Percentiles rank a stretch among this genome's conserved stretches.
phyloP scores from a whole-genome alignment of 37 sponge, comb jelly and placozoan species.

The Theonella swinhoei region DNA sequence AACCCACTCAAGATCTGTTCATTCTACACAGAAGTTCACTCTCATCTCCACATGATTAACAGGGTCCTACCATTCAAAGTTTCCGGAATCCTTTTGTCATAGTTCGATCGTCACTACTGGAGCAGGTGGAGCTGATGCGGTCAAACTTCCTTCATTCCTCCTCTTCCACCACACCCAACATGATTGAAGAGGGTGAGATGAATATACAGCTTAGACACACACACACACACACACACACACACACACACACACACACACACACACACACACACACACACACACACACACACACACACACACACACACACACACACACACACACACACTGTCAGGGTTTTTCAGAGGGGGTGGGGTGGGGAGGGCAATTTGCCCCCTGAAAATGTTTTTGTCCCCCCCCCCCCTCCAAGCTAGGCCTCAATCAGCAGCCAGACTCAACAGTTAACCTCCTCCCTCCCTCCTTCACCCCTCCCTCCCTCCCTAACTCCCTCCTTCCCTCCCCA shows the following conservation, averaged over 20 bases:
- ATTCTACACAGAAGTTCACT: neutral
- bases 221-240: neutral
- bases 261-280: neutral
- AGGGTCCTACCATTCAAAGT: conserved; percentile 46
- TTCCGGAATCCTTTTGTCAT: conserved; percentile 85
- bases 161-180: conserved; percentile 34
- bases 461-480: conserved; percentile 7
- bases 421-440: neutral
- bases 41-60: neutral
- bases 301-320: no score
- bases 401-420: neutral
- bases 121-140: conserved; percentile 72
- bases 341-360: neutral
- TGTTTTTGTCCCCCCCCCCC: neutral
- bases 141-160: conserved; percentile 61
- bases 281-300: neutral
- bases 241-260: neutral
- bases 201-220: neutral
- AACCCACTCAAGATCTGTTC: no score
- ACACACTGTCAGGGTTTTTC: neutral
- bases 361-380: neutral
- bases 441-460: neutral
- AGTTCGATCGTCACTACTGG: conserved; percentile 52
- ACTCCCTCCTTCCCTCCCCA: neutral
- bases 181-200: conserved; percentile 62